A percentile compares a stretch with the other conserved stretches of the same genome.
Conservation (phyloP, 1,140 invertebrate genomes). For the Brachionus plicatilis region DNA sequence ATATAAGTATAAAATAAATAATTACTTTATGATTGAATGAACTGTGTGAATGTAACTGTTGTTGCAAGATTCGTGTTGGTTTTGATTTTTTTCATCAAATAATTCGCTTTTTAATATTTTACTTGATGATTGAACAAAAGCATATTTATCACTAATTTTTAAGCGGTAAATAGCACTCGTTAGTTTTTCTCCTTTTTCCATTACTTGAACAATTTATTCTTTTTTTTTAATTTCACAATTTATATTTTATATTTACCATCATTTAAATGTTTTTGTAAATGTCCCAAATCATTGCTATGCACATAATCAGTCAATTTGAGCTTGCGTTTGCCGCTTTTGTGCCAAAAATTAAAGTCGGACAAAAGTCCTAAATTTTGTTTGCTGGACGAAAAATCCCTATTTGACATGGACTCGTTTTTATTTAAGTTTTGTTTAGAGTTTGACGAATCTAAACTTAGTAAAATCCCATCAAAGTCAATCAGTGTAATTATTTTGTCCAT, state of each 20-base stretch:
- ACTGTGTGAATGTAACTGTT: not conserved
- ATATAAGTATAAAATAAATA: not conserved
- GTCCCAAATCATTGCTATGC: slow-evolving; percentile 8
- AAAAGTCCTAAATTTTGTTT: not conserved
- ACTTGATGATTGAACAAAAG: slow-evolving; percentile 32
- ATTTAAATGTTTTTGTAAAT: slow-evolving; percentile 39
- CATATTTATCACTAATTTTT: slow-evolving; percentile 10
- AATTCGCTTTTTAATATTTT: not conserved
- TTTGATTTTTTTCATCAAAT: not conserved
- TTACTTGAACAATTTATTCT: not conserved
- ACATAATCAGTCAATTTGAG: not conserved
- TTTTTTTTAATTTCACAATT: no score
- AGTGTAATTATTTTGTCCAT: not conserved
- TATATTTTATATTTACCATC: not conserved
- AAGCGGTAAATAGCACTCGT: slow-evolving; percentile 16
- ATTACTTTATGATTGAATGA: slow-evolving; percentile 37
- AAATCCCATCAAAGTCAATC: not conserved
- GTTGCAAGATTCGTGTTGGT: not conserved
- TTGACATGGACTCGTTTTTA: not conserved
- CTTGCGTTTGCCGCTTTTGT: not conserved
- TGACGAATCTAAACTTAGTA: not conserved
- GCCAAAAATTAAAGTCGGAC: not conserved
- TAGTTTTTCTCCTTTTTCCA: not conserved
- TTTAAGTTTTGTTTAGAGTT: not conserved
- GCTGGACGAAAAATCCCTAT: not conserved